Percentiles rank a stretch among this genome's conserved stretches.
phyloP scores from a whole-genome alignment of 2,113 vertebrate genomes.

The Aegotheles bennettii region DNA sequence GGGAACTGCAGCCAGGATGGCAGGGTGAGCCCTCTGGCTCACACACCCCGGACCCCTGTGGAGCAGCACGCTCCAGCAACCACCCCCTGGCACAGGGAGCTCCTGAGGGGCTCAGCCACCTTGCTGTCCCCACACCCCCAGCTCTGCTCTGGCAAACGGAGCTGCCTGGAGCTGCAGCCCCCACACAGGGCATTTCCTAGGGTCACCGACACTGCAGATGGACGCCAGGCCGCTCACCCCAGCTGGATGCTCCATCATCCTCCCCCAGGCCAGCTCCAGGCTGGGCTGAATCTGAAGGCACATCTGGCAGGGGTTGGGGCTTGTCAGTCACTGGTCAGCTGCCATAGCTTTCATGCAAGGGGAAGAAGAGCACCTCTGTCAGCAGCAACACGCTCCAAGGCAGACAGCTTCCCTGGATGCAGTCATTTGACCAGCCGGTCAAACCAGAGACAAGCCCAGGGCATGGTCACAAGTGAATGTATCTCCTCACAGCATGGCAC shows the following conservation, averaged over 20 bases:
- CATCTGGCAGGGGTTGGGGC: not conserved
- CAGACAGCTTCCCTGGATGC: not conserved
- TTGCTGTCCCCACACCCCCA: accelerated
- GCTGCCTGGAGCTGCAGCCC: not conserved
- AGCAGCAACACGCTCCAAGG: not conserved
- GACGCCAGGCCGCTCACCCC: accelerated
- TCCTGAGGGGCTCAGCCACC: too few relatives aligned
- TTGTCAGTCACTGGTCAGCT: accelerated
- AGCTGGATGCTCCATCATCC: accelerated
- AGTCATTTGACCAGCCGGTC: not conserved
- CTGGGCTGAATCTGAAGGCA: not conserved
- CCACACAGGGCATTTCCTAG: not conserved
- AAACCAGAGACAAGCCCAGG: not conserved
- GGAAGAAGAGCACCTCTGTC: too few relatives aligned
- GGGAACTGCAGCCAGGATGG: not conserved
- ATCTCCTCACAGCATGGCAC: accelerated
- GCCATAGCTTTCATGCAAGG: not conserved
- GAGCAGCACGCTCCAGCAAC: not conserved
- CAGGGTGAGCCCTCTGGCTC: not conserved
- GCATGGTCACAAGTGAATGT: accelerated
- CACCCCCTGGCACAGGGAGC: too few relatives aligned
- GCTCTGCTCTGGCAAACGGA: not conserved
- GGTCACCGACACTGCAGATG: accelerated
- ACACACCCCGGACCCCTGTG: not conserved
- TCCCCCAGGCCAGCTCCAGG: not conserved